Percentiles rank a stretch among this genome's conserved stretches.
phyloP scores from a whole-genome alignment of 2,888 invertebrate species.

The Mimumesa dahlbomi region DNA sequence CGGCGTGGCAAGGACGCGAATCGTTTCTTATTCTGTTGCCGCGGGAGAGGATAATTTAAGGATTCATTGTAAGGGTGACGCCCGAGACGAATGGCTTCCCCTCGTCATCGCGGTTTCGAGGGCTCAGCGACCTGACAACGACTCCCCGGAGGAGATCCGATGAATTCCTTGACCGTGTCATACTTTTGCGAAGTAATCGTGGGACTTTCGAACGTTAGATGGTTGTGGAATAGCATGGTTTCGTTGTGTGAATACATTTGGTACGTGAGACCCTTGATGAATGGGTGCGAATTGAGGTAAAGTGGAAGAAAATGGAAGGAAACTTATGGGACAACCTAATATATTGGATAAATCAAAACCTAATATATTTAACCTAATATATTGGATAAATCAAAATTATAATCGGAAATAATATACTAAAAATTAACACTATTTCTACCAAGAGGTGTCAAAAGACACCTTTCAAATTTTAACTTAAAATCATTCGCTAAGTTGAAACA shows the following conservation, averaged over 20 bases:
- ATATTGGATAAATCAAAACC: too few relatives aligned
- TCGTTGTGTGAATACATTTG: background rate
- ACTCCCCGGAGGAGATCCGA: constrained; percentile 7
- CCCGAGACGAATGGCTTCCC: constrained; percentile 60
- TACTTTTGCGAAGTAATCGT: constrained; percentile 25
- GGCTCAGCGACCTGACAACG: constrained; percentile 20
- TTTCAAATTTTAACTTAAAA: too few relatives aligned
- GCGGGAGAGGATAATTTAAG: constrained; percentile 62
- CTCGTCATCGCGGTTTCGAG: constrained; percentile 49
- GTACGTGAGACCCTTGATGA: background rate
- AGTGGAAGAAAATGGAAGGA: background rate
- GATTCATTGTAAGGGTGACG: constrained; percentile 62
- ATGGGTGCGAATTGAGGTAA: too few relatives aligned
- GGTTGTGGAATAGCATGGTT: background rate
- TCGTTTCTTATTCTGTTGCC: constrained; percentile 51
- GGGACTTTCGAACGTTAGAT: background rate
- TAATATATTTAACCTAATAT: too few relatives aligned
- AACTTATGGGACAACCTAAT: too few relatives aligned
- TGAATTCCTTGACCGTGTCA: constrained; percentile 27
- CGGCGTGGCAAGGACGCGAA: constrained; percentile 55
- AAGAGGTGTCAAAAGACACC: too few relatives aligned
- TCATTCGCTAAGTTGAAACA: too few relatives aligned
- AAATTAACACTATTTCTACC: too few relatives aligned
- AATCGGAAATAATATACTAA: too few relatives aligned
- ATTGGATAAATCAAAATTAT: too few relatives aligned